Evolutionary conservation across 2,888 invertebrate genomes (phyloP), one percentile per base, ranked within the genome.

Genomic region (Geotrupes spiniger): DNA sequence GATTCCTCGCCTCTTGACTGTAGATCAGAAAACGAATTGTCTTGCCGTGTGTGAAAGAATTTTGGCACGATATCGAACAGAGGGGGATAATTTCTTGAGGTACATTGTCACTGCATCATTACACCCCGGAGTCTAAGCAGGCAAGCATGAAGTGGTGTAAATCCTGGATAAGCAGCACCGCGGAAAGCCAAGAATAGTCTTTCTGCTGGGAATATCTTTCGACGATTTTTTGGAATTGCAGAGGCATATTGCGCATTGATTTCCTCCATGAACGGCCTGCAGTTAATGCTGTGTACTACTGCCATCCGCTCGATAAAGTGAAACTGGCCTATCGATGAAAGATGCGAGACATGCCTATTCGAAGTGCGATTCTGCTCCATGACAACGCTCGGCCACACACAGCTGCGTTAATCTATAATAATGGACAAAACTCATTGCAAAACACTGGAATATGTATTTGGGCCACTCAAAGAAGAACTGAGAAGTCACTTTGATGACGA

Each of bases 301-400:
- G 17, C 38, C 15, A 38, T 16, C 38, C 17, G 6, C 21, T 38
- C 9, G 9, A 38, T 8, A 11, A 38, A 38, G 10, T 21, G 21
- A 38, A 38, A 38, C 38, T 38, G 21, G 38, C 38, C 38, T 12
- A 16, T 38, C 21, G 16, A 17, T 21, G 16, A 38, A 38, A 38
- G 17, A 38, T 8, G 9, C 9, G 16, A 38, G 38, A 38, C 16
- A 38, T 17, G 10, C 33, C n/a, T 8, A 38, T 16, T 8, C 38
- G 38, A n/a, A 17, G 10, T 38, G 11, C 8, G 10, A n/a, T n/a
- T 17, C 6, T 6, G 11, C 21, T n/a, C n/a, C n/a, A n/a, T n/a
- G n/a, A n/a, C n/a, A n/a, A n/a, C n/a, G 15, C 3, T 12, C 3
- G 36, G 12, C 36, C 36, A 16, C 38, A 38, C 10, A 38, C 21